These are phyloP conservation scores for Heliconius himera DNA, from an alignment of 1,140 invertebrate genomes.

Conservation along the genomic window DNA sequence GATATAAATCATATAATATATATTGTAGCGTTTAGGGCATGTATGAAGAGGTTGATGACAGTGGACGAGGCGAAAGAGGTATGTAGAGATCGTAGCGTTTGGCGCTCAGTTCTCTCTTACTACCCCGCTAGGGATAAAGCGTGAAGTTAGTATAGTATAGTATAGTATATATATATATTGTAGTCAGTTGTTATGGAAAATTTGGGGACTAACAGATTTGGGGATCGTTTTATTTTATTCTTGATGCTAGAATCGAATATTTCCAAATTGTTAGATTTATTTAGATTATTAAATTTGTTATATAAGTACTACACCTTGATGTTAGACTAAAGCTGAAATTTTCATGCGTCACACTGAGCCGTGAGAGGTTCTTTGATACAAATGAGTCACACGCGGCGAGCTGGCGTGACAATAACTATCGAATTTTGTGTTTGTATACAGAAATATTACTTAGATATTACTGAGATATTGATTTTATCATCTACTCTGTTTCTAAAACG, in stretches of 20 bases:
- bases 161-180: too few relatives aligned
- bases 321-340: background rate
- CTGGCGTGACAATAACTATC: background rate
- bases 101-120: too few relatives aligned
- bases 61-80: too few relatives aligned
- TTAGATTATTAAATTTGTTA: too few relatives aligned
- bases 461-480: background rate
- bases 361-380: background rate
- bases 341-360: background rate
- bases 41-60: too few relatives aligned
- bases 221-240: background rate
- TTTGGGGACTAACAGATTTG: background rate
- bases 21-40: too few relatives aligned
- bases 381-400: background rate
- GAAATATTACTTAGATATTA: background rate
- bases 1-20: background rate
- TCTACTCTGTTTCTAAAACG: too few relatives aligned
- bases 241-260: background rate
- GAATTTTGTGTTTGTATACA: background rate
- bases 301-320: too few relatives aligned
- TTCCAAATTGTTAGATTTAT: too few relatives aligned
- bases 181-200: background rate
- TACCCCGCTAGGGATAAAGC: too few relatives aligned
- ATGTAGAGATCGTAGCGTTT: too few relatives aligned
- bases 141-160: too few relatives aligned